phyloP scores from a whole-genome alignment of 2,113 vertebrate species.

The Antidorcas marsupialis region DNA sequence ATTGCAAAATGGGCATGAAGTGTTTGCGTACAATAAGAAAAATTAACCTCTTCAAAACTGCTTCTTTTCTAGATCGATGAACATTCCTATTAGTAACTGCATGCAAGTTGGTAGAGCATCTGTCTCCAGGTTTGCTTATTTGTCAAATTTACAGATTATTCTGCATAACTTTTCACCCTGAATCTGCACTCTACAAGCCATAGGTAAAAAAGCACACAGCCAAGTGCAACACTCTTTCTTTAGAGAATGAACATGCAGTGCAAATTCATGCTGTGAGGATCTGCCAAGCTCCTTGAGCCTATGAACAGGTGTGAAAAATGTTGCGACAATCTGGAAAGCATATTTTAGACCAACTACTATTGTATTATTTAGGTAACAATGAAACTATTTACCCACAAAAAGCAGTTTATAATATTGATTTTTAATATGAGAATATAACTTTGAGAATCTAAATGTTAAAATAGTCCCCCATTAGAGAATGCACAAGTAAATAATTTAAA shows the following conservation, averaged over 20 bases:
- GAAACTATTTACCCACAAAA: conserved; percentile 57
- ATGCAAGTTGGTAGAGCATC: conserved; percentile 74
- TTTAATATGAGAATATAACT: conserved; percentile 19
- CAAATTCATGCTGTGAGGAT: conserved; percentile 81
- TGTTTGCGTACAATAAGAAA: conserved; percentile 37
- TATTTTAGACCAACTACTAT: conserved; percentile 68
- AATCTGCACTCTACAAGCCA: conserved; percentile 73
- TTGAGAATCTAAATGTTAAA: conserved; percentile 35
- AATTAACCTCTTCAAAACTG: conserved; percentile 44
- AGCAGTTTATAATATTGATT: conserved; percentile 33
- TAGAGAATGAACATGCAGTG: conserved; percentile 74
- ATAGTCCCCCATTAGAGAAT: conserved; percentile 17
- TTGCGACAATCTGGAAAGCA: conserved; percentile 63
- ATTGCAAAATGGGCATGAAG: conserved; percentile 19
- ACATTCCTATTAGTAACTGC: conserved; percentile 66
- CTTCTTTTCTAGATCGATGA: conserved; percentile 58
- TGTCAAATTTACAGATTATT: conserved; percentile 82
- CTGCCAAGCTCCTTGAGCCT: conserved; percentile 73
- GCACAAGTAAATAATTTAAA: conserved; percentile 70
- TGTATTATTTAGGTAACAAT: conserved; percentile 73
- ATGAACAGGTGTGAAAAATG: conserved; percentile 76
- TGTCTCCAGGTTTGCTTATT: conserved; percentile 78
- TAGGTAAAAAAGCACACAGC: conserved; percentile 77
- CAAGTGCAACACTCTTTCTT: conserved; percentile 71
- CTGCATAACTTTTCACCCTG: conserved; percentile 85